Evolutionary conservation across 2,113 vertebrate genomes (phyloP).

Genomic region (Elgaria multicarinata): DNA sequence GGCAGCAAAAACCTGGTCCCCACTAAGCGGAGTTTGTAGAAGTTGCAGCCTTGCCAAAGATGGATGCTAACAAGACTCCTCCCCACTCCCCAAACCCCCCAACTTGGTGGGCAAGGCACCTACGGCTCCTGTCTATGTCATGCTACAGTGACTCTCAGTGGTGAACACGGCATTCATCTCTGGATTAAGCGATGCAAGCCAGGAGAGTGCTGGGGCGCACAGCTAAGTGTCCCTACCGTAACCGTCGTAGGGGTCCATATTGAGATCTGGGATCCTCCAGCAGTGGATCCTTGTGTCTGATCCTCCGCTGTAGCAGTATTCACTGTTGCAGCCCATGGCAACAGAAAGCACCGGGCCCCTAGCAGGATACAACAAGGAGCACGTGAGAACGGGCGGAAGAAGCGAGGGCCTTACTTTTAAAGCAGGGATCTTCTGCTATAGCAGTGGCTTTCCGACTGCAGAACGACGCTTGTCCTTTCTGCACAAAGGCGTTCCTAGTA

Average conservation of each 20-base stretch:
- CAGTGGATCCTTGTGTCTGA: conserved; percentile 83
- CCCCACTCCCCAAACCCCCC: rapidly evolving
- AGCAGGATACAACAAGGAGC: rapidly evolving
- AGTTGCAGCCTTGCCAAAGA: too few relatives aligned
- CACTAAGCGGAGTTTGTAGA: not conserved
- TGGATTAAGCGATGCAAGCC: not conserved
- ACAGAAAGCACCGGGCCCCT: conserved; percentile 89
- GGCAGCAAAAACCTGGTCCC: too few relatives aligned
- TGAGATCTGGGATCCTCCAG: conserved; percentile 91
- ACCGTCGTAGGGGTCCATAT: conserved; percentile 91
- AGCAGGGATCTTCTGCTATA: not conserved
- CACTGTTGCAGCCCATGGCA: conserved; percentile 82
- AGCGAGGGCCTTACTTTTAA: too few relatives aligned
- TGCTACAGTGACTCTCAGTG: not conserved
- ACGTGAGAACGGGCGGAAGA: not conserved
- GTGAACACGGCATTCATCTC: not conserved
- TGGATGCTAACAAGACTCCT: not conserved
- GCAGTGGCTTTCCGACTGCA: not conserved
- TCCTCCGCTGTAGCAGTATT: conserved; percentile 87
- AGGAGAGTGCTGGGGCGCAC: not conserved
- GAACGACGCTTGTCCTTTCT: not conserved
- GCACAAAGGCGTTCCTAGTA: too few relatives aligned
- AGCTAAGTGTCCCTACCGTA: conserved; percentile 78
- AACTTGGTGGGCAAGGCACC: not conserved
- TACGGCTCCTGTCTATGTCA: not conserved